Base-by-base conservation (phyloP, 2,888 invertebrate species). In the Drosophila fungiperda region DNA sequence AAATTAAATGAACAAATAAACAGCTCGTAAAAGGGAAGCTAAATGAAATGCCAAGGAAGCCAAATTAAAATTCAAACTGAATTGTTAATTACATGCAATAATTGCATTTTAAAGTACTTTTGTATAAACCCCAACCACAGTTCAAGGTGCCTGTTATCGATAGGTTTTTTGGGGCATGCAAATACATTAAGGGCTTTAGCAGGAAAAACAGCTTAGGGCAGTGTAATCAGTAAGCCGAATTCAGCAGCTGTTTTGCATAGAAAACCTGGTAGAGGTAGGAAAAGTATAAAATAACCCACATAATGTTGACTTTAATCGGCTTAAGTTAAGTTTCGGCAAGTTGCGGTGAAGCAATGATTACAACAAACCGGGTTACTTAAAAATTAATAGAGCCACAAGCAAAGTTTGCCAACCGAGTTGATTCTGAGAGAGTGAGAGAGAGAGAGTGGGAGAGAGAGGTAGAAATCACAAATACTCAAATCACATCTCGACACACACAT, bases 301-400 rank as follows among this genome's bases (percentile, higher is more conserved):
- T 64, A 68, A 68, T 77, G 72, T 72, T 60, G 64, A 63, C 73
- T 77, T 72, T 82, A 80, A 82, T 78, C 80, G 72, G 82, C 70
- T 80, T 82, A 71, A n/a, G 49, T 49, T 57, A 60, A 82, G 74
- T 82, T 79, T 45, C 15, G 45, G 45, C 35, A 68, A 74, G 26
- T 76, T 81, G 66, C 15, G 66, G 64, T 58, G 75, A 74, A 62
- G 73, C 75, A 78, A 74, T 82, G 82, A 78, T 78, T 58, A 66
- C 58, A 57, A 40, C 68, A 32, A 65, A 29, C 54, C 49, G 42
- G 40, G 15, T 20, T 68, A 42, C 57, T 80, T 82, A 82, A 71
- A 78, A 82, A 82, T 82, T 64, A 54, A 82, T 82, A 50, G 50
- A 29, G 67, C 67, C 82, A 63, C 67, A 76, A 61, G 45, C 50